A percentile compares a stretch with the other conserved stretches of the same genome.
Conservation (phyloP, 2,113 vertebrate species). For the Ramphastos sulfuratus region DNA sequence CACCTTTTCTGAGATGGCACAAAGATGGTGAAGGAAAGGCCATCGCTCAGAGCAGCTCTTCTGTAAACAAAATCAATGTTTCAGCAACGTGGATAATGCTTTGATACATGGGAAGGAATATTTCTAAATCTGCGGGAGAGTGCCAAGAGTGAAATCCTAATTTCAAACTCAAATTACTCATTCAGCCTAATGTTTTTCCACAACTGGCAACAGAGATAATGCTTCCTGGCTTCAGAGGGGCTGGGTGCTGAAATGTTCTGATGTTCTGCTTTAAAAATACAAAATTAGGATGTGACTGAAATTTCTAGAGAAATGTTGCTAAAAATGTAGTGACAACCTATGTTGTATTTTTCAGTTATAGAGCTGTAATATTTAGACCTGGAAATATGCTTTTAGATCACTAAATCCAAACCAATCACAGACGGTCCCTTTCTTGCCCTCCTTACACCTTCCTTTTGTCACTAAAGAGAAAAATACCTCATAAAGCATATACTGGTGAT, state of each 20-base stretch:
- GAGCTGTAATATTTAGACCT: background rate
- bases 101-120: background rate
- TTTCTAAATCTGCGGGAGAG: background rate
- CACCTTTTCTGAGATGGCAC: constrained; percentile 81
- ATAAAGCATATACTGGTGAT: background rate
- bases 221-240: background rate
- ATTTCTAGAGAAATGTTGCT: background rate
- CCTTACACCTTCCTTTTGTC: background rate
- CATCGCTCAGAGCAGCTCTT: constrained; percentile 79
- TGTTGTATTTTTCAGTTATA: background rate
- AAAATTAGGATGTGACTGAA: background rate
- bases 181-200: background rate
- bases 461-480: background rate
- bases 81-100: background rate
- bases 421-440: background rate
- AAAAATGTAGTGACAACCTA: background rate
- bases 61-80: constrained; percentile 61
- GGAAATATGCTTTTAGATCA: background rate
- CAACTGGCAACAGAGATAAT: background rate
- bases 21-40: constrained; percentile 73
- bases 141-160: background rate
- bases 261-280: background rate
- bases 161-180: background rate
- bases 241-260: background rate
- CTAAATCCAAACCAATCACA: background rate